Percentiles rank a stretch among this genome's conserved stretches.
These are phyloP conservation scores for Phenacoccus solenopsis DNA, from an alignment of 1,140 invertebrate species.

Conservation along the genomic window DNA sequence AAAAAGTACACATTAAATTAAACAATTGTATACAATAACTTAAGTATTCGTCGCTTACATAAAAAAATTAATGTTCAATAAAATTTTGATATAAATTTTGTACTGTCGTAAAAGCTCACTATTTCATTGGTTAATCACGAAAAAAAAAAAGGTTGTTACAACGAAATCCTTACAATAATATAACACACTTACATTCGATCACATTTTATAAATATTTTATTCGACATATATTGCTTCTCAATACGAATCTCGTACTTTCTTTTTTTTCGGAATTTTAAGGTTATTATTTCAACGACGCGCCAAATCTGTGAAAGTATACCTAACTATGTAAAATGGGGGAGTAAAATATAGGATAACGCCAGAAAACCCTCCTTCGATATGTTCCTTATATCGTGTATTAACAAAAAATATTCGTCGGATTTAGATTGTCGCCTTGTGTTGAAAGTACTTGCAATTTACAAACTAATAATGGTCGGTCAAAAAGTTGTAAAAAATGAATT, in stretches of 20 bases:
- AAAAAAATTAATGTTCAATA: conserved; percentile 1
- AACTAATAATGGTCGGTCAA: neutral
- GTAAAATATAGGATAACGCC: no score
- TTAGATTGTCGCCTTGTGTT: neutral
- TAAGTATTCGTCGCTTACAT: conserved; percentile 15
- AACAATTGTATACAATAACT: conserved; percentile 17
- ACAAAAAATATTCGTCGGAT: neutral
- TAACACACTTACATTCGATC: conserved; percentile 14
- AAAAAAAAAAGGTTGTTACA: conserved; percentile 13
- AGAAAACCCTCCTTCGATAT: neutral
- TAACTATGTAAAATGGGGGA: no score
- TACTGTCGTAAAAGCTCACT: conserved; percentile 17
- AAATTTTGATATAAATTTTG: conserved; percentile 18
- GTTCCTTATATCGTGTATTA: neutral
- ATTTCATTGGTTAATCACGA: conserved; percentile 16
- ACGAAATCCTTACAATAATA: conserved; percentile 13
- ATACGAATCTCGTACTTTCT: neutral
- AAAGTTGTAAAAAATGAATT: neutral
- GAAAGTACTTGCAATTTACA: neutral
- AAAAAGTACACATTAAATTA: conserved; percentile 11
- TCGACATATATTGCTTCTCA: neutral
- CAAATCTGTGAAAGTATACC: no score
- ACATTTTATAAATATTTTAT: conserved; percentile 12
- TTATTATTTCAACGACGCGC: no score
- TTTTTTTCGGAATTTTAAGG: no score